A percentile compares a stretch with the other conserved stretches of the same genome.
Evolutionary conservation across 2,797 vertebrate genomes (phyloP).

Genomic region (Sebastes minor): DNA sequence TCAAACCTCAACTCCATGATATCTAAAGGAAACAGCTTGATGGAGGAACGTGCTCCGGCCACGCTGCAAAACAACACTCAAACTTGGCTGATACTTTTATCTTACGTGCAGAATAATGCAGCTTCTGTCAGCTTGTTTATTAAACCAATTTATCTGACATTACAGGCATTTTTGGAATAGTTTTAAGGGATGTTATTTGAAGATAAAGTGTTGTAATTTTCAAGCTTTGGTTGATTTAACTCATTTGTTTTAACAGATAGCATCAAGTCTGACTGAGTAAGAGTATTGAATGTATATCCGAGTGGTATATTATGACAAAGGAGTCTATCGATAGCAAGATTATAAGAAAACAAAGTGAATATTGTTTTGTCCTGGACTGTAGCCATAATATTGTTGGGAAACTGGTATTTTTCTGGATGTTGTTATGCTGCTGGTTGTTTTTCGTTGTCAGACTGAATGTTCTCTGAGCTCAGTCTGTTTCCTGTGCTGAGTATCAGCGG

Average conservation of each 20-base stretch:
- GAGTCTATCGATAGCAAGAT: not conserved
- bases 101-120: not conserved
- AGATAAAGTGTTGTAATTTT: conserved; percentile 10
- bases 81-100: conserved; percentile 30
- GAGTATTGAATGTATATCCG: not conserved
- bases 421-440: conserved; percentile 26
- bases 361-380: not conserved
- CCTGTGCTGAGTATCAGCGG: conserved; percentile 40
- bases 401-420: not conserved
- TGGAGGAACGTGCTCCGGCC: conserved; percentile 40
- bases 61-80: conserved; percentile 52
- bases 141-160: conserved; percentile 17
- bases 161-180: not conserved
- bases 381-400: not conserved
- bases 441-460: conserved; percentile 13
- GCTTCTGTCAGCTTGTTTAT: conserved; percentile 29
- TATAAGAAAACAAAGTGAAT: not conserved
- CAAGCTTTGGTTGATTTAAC: not conserved
- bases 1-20: conserved; percentile 41
- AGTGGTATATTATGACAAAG: not conserved
- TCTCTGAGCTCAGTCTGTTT: conserved; percentile 24
- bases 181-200: not conserved
- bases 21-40: conserved; percentile 74
- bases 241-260: not conserved
- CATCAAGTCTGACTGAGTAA: not conserved